Evolutionary conservation across 1,140 invertebrate genomes (phyloP).

Genomic region (Schlechtendalia chinensis): DNA sequence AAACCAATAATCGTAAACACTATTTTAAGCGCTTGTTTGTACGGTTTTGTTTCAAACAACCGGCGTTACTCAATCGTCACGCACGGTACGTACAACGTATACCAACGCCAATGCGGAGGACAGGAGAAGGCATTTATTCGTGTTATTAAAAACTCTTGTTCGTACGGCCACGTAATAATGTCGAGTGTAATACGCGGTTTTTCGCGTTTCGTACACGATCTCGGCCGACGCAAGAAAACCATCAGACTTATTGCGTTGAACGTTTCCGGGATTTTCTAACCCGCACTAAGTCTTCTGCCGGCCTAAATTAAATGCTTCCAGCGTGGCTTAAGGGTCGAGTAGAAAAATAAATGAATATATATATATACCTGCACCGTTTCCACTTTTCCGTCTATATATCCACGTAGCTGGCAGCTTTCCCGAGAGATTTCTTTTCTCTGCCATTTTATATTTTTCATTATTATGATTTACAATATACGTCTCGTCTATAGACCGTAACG

Average conservation of each 20-base stretch:
- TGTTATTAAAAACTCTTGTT: background rate
- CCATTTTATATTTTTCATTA: background rate
- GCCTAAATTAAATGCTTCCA: slow-evolving; percentile 22
- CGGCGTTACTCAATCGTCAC: background rate
- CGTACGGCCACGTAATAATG: background rate
- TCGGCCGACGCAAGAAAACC: background rate
- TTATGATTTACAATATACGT: too few species aligned
- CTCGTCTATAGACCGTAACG: too few species aligned
- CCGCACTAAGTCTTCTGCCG: background rate
- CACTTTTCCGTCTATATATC: background rate
- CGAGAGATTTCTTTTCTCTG: background rate
- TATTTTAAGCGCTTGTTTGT: background rate
- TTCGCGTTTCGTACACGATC: background rate
- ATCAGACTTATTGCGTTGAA: slow-evolving; percentile 29
- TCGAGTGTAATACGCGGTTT: background rate
- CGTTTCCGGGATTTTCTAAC: background rate
- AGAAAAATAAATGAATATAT: background rate
- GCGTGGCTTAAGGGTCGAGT: background rate
- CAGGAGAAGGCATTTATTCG: too few species aligned
- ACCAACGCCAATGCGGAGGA: too few species aligned
- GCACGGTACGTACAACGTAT: too few species aligned
- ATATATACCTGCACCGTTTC: background rate
- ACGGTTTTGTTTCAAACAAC: too few species aligned
- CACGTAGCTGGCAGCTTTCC: slow-evolving; percentile 17
- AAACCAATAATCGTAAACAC: background rate